Evolutionary conservation across 2,888 invertebrate species (phyloP).

Genomic region (Aleiodes alternator): DNA sequence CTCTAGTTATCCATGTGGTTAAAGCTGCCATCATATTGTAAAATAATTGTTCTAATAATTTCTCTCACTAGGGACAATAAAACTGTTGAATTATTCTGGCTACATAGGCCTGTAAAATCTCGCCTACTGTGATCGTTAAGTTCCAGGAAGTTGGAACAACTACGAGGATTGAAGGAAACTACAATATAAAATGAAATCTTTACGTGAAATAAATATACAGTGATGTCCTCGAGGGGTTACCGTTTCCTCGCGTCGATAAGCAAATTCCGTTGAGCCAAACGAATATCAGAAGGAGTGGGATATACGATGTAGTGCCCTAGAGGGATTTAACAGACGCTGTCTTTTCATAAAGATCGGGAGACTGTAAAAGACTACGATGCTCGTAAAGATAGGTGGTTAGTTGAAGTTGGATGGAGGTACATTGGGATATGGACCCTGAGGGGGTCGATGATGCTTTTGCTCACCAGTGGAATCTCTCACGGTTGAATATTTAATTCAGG

Average conservation of each 20-base stretch:
- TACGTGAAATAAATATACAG: constrained; percentile 32
- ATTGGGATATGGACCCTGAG: constrained; percentile 41
- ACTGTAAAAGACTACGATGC: constrained; percentile 53
- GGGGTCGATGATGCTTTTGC: constrained; percentile 3
- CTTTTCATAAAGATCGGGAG: constrained; percentile 43
- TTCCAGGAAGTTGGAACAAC: not conserved
- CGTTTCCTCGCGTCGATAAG: constrained; percentile 38
- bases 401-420: constrained; percentile 44
- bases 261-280: constrained; percentile 37
- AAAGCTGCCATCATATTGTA: no score
- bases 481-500: not conserved
- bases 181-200: constrained; percentile 30
- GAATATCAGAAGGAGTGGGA: constrained; percentile 37
- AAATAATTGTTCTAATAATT: no score
- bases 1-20: no score
- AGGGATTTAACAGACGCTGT: constrained; percentile 40
- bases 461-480: constrained; percentile 34
- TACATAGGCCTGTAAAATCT: no score
- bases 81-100: no score
- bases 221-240: constrained; percentile 15
- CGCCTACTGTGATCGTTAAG: no score
- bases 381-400: constrained; percentile 56
- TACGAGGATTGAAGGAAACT: constrained; percentile 3
- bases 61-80: no score
- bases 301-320: constrained; percentile 9